Evolutionary conservation across 2,888 invertebrate genomes (phyloP), one percentile per base, ranked within the genome.

Genomic region (Drosophila flavopinicola): DNA sequence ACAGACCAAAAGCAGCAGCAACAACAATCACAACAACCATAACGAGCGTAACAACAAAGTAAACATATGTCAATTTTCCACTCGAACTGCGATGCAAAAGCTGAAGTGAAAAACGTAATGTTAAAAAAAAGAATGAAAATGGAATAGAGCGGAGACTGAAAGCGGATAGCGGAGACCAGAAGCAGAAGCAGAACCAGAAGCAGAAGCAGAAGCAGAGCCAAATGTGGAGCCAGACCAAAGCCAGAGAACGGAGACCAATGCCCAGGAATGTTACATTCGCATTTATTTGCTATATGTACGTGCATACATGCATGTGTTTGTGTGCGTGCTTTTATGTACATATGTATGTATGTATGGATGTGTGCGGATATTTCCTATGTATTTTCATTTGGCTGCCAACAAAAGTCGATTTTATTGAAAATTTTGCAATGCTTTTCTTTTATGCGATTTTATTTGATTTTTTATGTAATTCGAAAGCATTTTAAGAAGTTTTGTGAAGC

Each of bases 31-130:
- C 47, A 67, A 56, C 39, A 44, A 48, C 60, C 64, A 51, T 38
- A 72, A 58, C 39, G 48, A 59, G 25, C 53, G 48, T 37, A 60
- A 59, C 57, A 85, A 79, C 73, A 87, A 79, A 79, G 87, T 88
- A 79, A 88, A 88, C 87, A 85, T 87, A 85, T 87, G 88, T 87
- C 85, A 85, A 85, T 88, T 85, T 85, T 88, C 83, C 88, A 83
- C 85, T 85, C 69, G 88, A 85, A 73, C 73, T 79, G 82, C 79
- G 79, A 87, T 85, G 85, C 85, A 87, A 88, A 88, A 80, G 85
- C 85, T 66, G 52, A 75, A 83, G 72, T 79, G 69, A 71, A 83
- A 87, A 72, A 77, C 69, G 70, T 67, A 83, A 61, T 60, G 54
- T 38, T 63, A 61, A 71, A 78, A 70, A 54, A 61, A 60, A 35